These are phyloP conservation scores for Sinonovacula constricta DNA, from an alignment of 1,140 invertebrate genomes.

Conservation along the genomic window DNA sequence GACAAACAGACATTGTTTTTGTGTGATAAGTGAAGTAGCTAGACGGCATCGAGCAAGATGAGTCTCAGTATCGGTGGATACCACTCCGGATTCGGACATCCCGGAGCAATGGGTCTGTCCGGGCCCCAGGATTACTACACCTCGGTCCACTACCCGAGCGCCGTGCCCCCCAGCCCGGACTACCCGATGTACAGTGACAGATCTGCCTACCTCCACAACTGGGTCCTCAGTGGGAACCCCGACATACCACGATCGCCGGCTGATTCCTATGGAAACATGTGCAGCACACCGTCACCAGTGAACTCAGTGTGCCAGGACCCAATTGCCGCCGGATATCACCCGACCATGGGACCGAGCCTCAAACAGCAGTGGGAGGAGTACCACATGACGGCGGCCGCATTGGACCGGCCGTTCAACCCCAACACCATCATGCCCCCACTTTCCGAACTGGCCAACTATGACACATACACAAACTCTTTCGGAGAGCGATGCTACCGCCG, in stretches of 20 bases:
- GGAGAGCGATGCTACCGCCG: conserved; percentile 63
- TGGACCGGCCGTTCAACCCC: conserved; percentile 29
- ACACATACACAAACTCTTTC: conserved; percentile 55
- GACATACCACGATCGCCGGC: conserved; percentile 4
- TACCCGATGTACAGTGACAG: conserved; percentile 30
- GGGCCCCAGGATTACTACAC: conserved; percentile 13
- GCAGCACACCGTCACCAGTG: conserved; percentile 38
- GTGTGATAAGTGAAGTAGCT: conserved; percentile 35
- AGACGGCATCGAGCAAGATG: conserved; percentile 14
- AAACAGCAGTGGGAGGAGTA: conserved; percentile 22
- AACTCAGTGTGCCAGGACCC: background rate
- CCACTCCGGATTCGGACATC: conserved; percentile 29
- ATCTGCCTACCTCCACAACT: conserved; percentile 31
- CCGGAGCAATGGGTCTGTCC: conserved; percentile 34
- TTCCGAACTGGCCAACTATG: conserved; percentile 60
- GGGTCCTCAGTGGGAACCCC: conserved; percentile 25
- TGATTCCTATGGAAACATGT: conserved; percentile 27
- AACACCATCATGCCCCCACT: conserved; percentile 23
- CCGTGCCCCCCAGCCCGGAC: background rate
- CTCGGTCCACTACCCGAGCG: conserved; percentile 11
- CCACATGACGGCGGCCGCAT: conserved; percentile 42
- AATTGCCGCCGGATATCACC: conserved; percentile 33
- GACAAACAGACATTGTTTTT: conserved; percentile 41
- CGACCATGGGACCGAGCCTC: background rate
- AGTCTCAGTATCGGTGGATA: conserved; percentile 49